phyloP scores from a whole-genome alignment of 2,888 invertebrate species.

The Euplexia lucipara region DNA sequence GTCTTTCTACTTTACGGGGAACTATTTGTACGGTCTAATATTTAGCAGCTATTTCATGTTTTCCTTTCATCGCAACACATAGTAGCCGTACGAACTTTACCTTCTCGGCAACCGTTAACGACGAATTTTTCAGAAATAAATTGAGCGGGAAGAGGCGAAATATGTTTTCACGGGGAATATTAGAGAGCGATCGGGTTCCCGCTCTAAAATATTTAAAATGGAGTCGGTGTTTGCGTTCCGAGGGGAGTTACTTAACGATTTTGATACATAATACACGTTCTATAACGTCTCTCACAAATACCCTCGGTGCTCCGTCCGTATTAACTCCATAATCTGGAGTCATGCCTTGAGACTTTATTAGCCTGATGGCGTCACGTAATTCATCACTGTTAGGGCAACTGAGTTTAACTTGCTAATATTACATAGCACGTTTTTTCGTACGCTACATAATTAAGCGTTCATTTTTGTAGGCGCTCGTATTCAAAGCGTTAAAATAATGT shows the following conservation, averaged over 20 bases:
- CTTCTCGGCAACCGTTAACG: conserved; percentile 38
- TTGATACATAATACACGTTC: conserved; percentile 52
- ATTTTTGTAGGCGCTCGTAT: conserved; percentile 35
- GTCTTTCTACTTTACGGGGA: neutral
- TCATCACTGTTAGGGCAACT: conserved; percentile 52
- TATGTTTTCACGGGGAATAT: conserved; percentile 59
- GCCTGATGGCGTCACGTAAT: conserved; percentile 56
- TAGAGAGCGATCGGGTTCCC: conserved; percentile 53
- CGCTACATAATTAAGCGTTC: conserved; percentile 27
- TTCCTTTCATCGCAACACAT: conserved; percentile 16
- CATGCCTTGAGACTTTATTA: conserved; percentile 55
- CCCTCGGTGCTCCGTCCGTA: conserved; percentile 55
- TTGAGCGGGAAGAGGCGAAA: conserved; percentile 54
- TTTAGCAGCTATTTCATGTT: conserved; percentile 11
- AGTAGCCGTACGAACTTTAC: conserved; percentile 30
- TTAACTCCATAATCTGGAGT: conserved; percentile 61
- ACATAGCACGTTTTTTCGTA: conserved; percentile 47
- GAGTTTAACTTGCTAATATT: conserved; percentile 46
- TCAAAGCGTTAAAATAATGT: conserved; percentile 20
- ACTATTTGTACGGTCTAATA: conserved; percentile 28
- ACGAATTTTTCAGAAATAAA: conserved; percentile 57
- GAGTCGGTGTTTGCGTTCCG: conserved; percentile 33
- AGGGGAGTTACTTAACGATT: conserved; percentile 53
- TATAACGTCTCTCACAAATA: conserved; percentile 53
- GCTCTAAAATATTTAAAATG: conserved; percentile 55